These are phyloP conservation scores for Sebastolobus altivelis DNA, from an alignment of 2,797 vertebrate species.

Conservation along the genomic window DNA sequence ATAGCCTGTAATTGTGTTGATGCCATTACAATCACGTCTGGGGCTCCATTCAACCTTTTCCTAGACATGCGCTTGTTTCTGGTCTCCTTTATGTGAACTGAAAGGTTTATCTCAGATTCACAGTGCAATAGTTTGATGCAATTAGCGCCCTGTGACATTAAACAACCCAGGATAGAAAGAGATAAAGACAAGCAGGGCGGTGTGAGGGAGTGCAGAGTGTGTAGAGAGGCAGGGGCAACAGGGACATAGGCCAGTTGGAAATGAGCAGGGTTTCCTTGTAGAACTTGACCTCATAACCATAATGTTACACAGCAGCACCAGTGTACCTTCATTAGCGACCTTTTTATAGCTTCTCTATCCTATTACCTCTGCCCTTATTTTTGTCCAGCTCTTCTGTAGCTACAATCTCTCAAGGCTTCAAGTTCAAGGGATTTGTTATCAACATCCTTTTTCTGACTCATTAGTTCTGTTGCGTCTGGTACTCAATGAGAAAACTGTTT, in stretches of 20 bases:
- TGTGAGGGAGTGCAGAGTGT: constrained; percentile 5
- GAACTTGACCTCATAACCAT: constrained; percentile 72
- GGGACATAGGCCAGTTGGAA: constrained; percentile 56
- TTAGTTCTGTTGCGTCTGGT: constrained; percentile 11
- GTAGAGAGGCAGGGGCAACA: constrained; percentile 23
- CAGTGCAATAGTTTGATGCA: constrained; percentile 38
- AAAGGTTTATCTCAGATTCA: constrained; percentile 47
- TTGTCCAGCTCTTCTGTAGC: constrained; percentile 35
- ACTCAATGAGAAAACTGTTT: neutral
- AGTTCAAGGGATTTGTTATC: constrained; percentile 31
- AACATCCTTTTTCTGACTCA: constrained; percentile 25
- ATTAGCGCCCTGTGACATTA: constrained; percentile 47
- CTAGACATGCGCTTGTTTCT: constrained; percentile 36
- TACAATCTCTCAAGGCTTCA: constrained; percentile 20
- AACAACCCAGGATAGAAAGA: constrained; percentile 30
- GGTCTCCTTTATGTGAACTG: constrained; percentile 21
- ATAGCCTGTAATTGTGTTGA: constrained; percentile 49
- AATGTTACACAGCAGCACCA: constrained; percentile 54
- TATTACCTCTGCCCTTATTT: constrained; percentile 61
- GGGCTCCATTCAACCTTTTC: constrained; percentile 36
- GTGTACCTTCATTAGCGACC: constrained; percentile 70
- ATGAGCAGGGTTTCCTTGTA: constrained; percentile 59
- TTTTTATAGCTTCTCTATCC: constrained; percentile 77
- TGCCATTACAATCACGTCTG: constrained; percentile 34
- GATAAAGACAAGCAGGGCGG: constrained; percentile 31